Conservation (phyloP, 2,888 invertebrate genomes). For the Volucella bombylans region DNA sequence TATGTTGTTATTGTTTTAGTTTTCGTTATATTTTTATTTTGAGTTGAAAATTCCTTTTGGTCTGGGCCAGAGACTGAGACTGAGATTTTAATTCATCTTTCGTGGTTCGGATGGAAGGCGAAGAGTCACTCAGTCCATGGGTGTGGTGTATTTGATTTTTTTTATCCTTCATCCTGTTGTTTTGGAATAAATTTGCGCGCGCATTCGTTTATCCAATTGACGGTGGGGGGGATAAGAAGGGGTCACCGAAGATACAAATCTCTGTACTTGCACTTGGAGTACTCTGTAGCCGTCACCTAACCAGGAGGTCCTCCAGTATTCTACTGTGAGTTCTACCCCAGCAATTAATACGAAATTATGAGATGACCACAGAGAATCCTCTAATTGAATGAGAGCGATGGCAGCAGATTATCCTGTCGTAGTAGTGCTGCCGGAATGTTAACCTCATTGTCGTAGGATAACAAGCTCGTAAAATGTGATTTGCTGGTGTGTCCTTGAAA, state of each 20-base stretch:
- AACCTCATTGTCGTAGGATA: constrained; percentile 66
- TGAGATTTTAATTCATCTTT: constrained; percentile 70
- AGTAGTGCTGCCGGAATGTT: constrained; percentile 30
- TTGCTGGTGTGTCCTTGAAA: constrained; percentile 69
- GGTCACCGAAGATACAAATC: constrained; percentile 12
- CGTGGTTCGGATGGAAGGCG: constrained; percentile 13
- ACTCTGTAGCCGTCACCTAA: constrained; percentile 27
- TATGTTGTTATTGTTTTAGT: background rate
- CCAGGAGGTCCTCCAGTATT: constrained; percentile 53
- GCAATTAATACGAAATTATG: constrained; percentile 68
- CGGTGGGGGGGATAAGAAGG: constrained; percentile 10
- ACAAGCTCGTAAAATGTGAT: constrained; percentile 72
- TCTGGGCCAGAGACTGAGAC: constrained; percentile 22
- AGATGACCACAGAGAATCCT: constrained; percentile 54
- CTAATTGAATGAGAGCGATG: constrained; percentile 62
- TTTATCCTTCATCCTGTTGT: constrained; percentile 69
- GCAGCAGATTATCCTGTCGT: constrained; percentile 40
- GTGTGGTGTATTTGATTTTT: constrained; percentile 69
- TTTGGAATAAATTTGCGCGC: constrained; percentile 65
- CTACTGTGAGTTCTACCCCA: constrained; percentile 6
- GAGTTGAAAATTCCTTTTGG: constrained; percentile 38
- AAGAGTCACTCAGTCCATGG: constrained; percentile 37
- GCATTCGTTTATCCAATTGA: constrained; percentile 58
- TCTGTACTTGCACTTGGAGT: background rate
- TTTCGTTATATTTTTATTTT: background rate